These are phyloP conservation scores for Haemorhous mexicanus DNA, from an alignment of 2,113 vertebrate genomes.

Conservation along the genomic window DNA sequence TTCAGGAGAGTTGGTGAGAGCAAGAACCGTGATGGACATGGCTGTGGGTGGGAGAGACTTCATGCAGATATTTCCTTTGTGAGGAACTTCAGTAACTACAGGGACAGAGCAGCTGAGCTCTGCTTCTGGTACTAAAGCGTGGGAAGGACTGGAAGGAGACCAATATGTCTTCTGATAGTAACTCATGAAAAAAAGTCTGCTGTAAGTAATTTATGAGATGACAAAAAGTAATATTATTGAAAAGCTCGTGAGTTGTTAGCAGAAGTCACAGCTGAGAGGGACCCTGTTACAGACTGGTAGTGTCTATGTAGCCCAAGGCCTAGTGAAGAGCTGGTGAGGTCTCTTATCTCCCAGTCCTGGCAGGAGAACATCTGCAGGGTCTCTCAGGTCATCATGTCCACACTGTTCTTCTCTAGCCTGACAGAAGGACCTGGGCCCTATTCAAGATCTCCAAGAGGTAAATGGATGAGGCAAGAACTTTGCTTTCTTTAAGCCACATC, in stretches of 20 bases:
- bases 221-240: neutral
- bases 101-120: neutral
- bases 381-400: neutral
- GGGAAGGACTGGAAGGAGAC: neutral
- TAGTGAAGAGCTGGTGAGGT: neutral
- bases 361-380: neutral
- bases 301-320: neutral
- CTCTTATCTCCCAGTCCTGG: neutral
- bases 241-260: neutral
- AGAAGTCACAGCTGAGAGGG: neutral
- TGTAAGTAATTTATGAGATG: neutral
- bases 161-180: neutral
- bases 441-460: neutral
- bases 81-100: neutral
- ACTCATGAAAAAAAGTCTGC: neutral
- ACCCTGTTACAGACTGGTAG: neutral
- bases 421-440: neutral
- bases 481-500: neutral
- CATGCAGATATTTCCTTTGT: neutral
- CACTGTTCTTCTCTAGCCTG: neutral
- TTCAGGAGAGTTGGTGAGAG: neutral
- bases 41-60: neutral
- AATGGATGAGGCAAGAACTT: neutral
- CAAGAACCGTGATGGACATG: rapidly evolving
- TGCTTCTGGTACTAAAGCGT: neutral